These are phyloP conservation scores for Eurytoma adleriae DNA, from an alignment of 2,888 invertebrate genomes.

Conservation along the genomic window DNA sequence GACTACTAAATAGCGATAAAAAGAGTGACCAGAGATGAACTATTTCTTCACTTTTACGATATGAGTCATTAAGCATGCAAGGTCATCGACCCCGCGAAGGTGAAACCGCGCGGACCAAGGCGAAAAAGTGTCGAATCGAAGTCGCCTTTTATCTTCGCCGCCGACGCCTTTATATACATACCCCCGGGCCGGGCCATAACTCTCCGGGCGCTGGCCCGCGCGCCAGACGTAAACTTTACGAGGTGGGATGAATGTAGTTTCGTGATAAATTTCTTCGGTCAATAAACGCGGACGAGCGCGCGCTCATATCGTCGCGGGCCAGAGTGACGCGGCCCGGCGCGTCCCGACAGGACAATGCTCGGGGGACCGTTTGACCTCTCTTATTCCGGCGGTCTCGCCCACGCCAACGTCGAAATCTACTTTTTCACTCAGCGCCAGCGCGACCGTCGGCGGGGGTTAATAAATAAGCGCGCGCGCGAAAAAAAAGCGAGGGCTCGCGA, in stretches of 20 bases:
- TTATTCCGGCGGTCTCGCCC: conserved; percentile 22
- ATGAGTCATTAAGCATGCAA: conserved; percentile 8
- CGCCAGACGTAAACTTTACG: conserved; percentile 66
- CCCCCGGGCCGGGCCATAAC: conserved; percentile 27
- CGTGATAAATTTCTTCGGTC: conserved; percentile 65
- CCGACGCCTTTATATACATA: conserved; percentile 6
- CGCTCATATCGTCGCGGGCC: conserved; percentile 52
- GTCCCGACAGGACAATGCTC: conserved; percentile 26
- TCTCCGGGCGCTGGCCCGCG: conserved; percentile 45
- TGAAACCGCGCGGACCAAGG: not conserved
- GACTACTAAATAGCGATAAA: too few relatives aligned
- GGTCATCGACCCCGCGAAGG: not conserved
- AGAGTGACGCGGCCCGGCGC: conserved; percentile 42
- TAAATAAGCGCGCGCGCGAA: conserved; percentile 46
- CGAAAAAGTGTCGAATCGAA: conserved; percentile 18
- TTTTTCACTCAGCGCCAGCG: conserved; percentile 36
- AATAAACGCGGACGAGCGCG: conserved; percentile 54
- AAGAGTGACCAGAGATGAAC: too few relatives aligned
- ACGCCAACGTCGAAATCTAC: conserved; percentile 30
- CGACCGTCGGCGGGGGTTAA: conserved; percentile 21
- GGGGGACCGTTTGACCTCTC: conserved; percentile 4
- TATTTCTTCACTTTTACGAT: conserved; percentile 7
- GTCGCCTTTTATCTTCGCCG: conserved; percentile 2
- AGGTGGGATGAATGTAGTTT: conserved; percentile 64
- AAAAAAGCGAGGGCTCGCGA: not conserved